Evolutionary conservation across 2,113 vertebrate species (phyloP), one percentile per base, ranked within the genome.

Genomic region (Prolemur simus): DNA sequence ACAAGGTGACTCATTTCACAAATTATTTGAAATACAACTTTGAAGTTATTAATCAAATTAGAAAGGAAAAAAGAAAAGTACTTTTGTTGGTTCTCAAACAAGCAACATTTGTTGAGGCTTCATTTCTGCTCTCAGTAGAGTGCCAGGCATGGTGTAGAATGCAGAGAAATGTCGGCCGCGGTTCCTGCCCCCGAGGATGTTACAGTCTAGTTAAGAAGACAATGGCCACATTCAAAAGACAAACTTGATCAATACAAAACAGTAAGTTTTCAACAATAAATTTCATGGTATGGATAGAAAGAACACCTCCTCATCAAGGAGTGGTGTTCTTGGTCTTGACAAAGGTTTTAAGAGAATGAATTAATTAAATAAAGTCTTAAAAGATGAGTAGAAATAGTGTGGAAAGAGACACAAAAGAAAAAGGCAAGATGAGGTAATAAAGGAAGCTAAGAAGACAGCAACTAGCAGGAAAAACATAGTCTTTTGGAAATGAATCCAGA

Each of bases 281-380:
- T 91, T 37, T 86, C 25, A 60, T 23, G 18, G 14, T 56, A 89
- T 82, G 89, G 78, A 86, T 23, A 37, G 58, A 93, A 86, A 87
- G 6, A 8, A 78, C 45, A 87, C 25, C 4, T 18, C 47, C 23
- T 91, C 5, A 29, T 45, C 13, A n/a, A 13, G 23, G 6, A 32
- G 29, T 25, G 3, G 6, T 23, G 8, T 0, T 56, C 29, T 76
- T 21, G 56, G 32, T 89, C 47, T 54, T 95, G 63, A 74, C 27
- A 78, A 60, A 60, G 4, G 0, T 81, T 89, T 93, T 63, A 86
- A 78, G 69, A 49, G 64, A 54, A 91, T 32, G 17, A 95, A 84
- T 86, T 47, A 54, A 71, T 66, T 66, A 64, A 74, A 58, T 66
- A 64, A 74, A 58, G 49, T 45, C 4, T 52, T 77, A 29, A 82